Percentiles rank a stretch among this genome's conserved stretches.
Evolutionary conservation across 2,113 vertebrate species (phyloP).

Genomic region (Agapornis roseicollis): DNA sequence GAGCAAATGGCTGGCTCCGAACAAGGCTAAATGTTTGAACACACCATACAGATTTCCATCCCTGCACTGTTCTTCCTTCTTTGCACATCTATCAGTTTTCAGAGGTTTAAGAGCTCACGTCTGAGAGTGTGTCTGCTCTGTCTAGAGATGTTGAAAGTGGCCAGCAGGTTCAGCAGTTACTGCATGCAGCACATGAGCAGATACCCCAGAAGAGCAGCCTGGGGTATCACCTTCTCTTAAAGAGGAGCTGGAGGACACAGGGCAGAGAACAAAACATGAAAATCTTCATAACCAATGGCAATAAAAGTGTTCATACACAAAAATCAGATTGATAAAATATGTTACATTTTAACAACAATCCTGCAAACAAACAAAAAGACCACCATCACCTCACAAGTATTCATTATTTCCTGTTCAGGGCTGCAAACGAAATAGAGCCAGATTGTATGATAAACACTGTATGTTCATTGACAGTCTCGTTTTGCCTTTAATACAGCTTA

Average conservation of each 20-base stretch:
- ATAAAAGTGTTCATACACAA: neutral
- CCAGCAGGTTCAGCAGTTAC: neutral
- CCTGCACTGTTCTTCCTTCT: neutral
- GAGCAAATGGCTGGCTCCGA: neutral
- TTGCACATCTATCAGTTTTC: neutral
- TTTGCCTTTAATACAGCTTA: neutral
- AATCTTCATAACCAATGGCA: neutral
- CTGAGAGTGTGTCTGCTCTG: neutral
- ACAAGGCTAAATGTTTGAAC: neutral
- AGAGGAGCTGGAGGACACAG: neutral
- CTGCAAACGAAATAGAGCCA: neutral
- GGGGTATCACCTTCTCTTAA: neutral
- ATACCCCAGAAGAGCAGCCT: neutral
- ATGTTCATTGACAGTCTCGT: neutral
- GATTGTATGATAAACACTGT: neutral
- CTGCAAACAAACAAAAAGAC: neutral
- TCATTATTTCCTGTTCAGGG: neutral
- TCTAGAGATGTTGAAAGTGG: neutral
- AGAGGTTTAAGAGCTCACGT: neutral
- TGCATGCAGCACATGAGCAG: neutral
- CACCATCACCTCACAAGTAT: neutral
- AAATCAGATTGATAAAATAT: neutral
- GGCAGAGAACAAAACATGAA: neutral
- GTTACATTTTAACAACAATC: neutral
- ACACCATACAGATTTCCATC: neutral